Conservation (phyloP, 2,797 vertebrate species). For the Cephalopachus bancanus region DNA sequence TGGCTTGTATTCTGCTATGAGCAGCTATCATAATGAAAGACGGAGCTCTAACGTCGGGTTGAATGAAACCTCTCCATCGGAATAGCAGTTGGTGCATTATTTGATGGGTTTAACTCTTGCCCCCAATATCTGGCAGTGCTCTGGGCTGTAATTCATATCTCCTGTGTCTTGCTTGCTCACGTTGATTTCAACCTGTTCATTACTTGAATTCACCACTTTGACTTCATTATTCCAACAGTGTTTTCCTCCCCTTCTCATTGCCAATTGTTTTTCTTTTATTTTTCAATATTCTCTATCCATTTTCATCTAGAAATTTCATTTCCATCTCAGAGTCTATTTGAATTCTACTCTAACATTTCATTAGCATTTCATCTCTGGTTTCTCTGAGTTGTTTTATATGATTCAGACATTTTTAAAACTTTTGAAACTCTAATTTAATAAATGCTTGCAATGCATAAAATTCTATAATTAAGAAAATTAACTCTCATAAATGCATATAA, state of each 20-base stretch:
- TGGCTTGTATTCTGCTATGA: neutral
- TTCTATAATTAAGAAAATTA: slow-evolving; percentile 47
- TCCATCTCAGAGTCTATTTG: slow-evolving; percentile 31
- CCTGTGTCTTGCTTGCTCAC: neutral
- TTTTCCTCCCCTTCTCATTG: slow-evolving; percentile 52
- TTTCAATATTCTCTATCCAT: slow-evolving; percentile 33
- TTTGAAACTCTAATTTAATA: slow-evolving; percentile 20
- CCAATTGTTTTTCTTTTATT: neutral
- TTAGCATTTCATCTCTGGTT: slow-evolving; percentile 20
- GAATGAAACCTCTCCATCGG: neutral
- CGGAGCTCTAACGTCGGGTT: neutral
- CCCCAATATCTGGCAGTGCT: slow-evolving; percentile 31
- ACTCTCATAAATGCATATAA: slow-evolving; percentile 9
- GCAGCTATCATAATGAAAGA: neutral
- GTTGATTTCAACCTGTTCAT: slow-evolving; percentile 1
- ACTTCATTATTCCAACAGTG: neutral
- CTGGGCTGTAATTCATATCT: neutral
- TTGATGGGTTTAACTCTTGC: slow-evolving; percentile 71
- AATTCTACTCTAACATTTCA: slow-evolving; percentile 3
- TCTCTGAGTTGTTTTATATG: neutral
- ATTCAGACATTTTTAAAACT: neutral
- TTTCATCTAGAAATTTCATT: slow-evolving; percentile 70
- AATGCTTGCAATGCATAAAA: neutral
- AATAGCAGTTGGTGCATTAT: slow-evolving; percentile 9
- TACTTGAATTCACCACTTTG: slow-evolving; percentile 45